Conservation (phyloP, 1,140 invertebrate species). For the Drosophila littoralis region DNA sequence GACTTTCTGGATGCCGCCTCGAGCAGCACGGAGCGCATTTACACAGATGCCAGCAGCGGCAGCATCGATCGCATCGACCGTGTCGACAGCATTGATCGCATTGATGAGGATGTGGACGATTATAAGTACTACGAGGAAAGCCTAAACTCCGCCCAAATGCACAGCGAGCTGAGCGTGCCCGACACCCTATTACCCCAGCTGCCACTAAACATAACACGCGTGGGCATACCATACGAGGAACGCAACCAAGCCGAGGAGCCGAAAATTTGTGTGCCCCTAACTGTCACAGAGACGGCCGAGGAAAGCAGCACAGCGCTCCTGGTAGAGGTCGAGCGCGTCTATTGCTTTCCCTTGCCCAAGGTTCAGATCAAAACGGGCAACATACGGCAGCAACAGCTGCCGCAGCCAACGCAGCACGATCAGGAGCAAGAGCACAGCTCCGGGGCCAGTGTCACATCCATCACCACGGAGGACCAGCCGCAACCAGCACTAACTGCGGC, state of each 20-base stretch:
- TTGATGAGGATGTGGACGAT: constrained; percentile 61
- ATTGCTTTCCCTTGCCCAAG: constrained; percentile 75
- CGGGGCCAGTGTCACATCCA: not conserved
- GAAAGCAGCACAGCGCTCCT: constrained; percentile 52
- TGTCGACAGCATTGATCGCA: constrained; percentile 50
- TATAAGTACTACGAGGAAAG: constrained; percentile 61
- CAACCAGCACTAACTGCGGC: not conserved
- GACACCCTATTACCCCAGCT: constrained; percentile 52
- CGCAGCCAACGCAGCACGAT: constrained; percentile 28
- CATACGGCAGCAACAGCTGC: constrained; percentile 30
- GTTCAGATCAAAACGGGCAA: constrained; percentile 60
- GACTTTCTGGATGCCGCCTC: constrained; percentile 60
- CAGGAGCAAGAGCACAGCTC: not conserved
- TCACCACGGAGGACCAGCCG: constrained; percentile 12
- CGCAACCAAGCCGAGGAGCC: constrained; percentile 70
- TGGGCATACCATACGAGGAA: constrained; percentile 74
- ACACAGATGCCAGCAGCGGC: not conserved
- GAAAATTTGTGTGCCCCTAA: constrained; percentile 75
- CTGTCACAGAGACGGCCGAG: constrained; percentile 57
- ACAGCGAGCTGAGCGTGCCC: constrained; percentile 68
- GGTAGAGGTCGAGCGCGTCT: constrained; percentile 73
- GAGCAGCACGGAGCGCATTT: constrained; percentile 39
- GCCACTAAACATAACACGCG: constrained; percentile 71
- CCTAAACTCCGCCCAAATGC: constrained; percentile 59
- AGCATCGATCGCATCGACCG: constrained; percentile 41